Evolutionary conservation across 2,888 invertebrate species (phyloP), one percentile per base, ranked within the genome.

Genomic region (Yponomeuta malinellus): DNA sequence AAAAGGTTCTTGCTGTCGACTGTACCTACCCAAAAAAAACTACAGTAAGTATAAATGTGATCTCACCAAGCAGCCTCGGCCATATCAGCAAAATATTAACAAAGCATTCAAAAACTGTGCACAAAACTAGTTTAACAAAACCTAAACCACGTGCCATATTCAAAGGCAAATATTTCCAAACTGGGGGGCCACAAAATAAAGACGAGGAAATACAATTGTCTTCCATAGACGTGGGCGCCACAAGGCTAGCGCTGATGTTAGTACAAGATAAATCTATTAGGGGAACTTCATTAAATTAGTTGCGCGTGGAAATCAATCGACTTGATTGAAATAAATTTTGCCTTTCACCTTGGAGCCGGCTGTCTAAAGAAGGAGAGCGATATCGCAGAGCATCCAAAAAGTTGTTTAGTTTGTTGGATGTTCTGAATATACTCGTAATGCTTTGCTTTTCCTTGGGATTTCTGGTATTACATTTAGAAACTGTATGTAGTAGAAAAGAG

Each of bases 51-150:
- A 59, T 29, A 10, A 5, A 64, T 29, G 29, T 3, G 29, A 64
- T 80, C 84, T 85, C 76, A 86, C 85, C 85, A 71, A 80, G 74
- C 71, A 75, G 72, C 74, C 73, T 75, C 76, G 77, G 78, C 77
- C 84, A 75, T 73, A 78, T 74, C 66, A 73, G 72, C 48, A 79
- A 15, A 31, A 67, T 15, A 23, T n/a, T 9, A 4, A 71, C 70
- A 79, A 63, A 64, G 52, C 29, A 31, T 59, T 63, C 43, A 78
- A 72, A 74, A 80, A 70, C 48, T 69, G 74, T 74, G 64, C 71
- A 72, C 70, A 78, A 33, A 48, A 79, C 71, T 76, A 73, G 71
- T 76, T 74, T 73, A 76, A 77, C 73, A 15, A 64, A 15, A 31
- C 69, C 70, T 68, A 71, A 71, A 37, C 74, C 74, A 71, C 74